These are phyloP conservation scores for Drosophila bipectinata DNA, from an alignment of 1,140 invertebrate species.

Conservation along the genomic window DNA sequence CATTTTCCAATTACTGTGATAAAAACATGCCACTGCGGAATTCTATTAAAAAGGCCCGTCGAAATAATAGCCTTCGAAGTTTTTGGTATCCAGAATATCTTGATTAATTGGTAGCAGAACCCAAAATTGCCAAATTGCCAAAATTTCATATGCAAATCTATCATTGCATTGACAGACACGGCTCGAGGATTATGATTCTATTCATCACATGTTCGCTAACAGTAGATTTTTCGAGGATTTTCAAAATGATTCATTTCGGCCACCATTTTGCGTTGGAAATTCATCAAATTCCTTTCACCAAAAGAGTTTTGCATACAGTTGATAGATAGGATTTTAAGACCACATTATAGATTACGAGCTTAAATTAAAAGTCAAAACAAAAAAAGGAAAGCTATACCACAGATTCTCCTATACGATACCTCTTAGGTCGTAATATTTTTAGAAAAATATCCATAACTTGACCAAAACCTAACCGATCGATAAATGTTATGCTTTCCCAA, in stretches of 20 bases:
- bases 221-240: constrained; percentile 45
- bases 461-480: too few relatives aligned
- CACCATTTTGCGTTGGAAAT: constrained; percentile 46
- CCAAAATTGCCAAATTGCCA: too few relatives aligned
- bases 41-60: constrained; percentile 5
- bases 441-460: too few relatives aligned
- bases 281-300: constrained; percentile 56
- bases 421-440: too few relatives aligned
- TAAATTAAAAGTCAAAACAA: constrained; percentile 4
- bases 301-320: constrained; percentile 42
- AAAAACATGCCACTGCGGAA: constrained; percentile 12
- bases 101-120: constrained; percentile 33
- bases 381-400: not conserved
- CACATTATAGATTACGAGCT: constrained; percentile 38
- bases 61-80: constrained; percentile 8
- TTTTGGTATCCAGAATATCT: constrained; percentile 16
- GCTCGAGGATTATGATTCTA: constrained; percentile 29
- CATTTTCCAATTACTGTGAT: constrained; percentile 17
- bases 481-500: too few relatives aligned
- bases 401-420: too few relatives aligned
- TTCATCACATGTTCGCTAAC: constrained; percentile 62
- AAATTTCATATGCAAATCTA: constrained; percentile 46
- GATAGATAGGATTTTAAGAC: constrained; percentile 72
- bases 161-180: constrained; percentile 28
- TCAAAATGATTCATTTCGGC: constrained; percentile 6